These are phyloP conservation scores for Camponotus vicinus DNA, from an alignment of 1,140 invertebrate species.

Conservation along the genomic window DNA sequence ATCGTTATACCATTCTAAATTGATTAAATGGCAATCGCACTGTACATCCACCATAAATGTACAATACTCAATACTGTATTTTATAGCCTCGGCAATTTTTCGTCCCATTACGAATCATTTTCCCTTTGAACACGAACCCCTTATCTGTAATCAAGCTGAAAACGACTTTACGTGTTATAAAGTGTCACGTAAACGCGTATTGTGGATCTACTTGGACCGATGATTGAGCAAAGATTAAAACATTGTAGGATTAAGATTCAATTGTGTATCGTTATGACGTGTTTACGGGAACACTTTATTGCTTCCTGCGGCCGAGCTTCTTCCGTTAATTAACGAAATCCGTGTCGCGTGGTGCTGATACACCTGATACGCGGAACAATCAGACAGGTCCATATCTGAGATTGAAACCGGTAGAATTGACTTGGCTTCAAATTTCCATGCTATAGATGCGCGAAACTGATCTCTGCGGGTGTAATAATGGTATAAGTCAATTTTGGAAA, in stretches of 20 bases:
- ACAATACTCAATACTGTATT: constrained; percentile 30
- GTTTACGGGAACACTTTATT: constrained; percentile 1
- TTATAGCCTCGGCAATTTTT: constrained; percentile 48
- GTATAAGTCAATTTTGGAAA: constrained; percentile 24
- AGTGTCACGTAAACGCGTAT: constrained; percentile 53
- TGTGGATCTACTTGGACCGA: constrained; percentile 7
- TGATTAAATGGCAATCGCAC: constrained; percentile 21
- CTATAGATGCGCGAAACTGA: constrained; percentile 39
- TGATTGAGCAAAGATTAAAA: neutral
- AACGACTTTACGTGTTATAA: constrained; percentile 50
- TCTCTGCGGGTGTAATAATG: constrained; percentile 36
- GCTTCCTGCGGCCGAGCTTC: constrained; percentile 37
- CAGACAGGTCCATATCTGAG: constrained; percentile 43
- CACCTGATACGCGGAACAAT: constrained; percentile 61
- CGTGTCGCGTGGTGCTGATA: constrained; percentile 24
- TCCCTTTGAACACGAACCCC: neutral
- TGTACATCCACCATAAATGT: constrained; percentile 39
- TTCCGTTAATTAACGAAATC: constrained; percentile 38
- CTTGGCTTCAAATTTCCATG: constrained; percentile 32
- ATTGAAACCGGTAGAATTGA: constrained; percentile 53
- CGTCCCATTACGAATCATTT: constrained; percentile 24
- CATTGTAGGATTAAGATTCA: constrained; percentile 28
- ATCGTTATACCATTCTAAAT: constrained; percentile 8
- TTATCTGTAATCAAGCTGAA: constrained; percentile 34
- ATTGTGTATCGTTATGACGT: constrained; percentile 6